Base-by-base conservation (phyloP, 2,888 invertebrate species). In the Chrysotoxum bicinctum region DNA sequence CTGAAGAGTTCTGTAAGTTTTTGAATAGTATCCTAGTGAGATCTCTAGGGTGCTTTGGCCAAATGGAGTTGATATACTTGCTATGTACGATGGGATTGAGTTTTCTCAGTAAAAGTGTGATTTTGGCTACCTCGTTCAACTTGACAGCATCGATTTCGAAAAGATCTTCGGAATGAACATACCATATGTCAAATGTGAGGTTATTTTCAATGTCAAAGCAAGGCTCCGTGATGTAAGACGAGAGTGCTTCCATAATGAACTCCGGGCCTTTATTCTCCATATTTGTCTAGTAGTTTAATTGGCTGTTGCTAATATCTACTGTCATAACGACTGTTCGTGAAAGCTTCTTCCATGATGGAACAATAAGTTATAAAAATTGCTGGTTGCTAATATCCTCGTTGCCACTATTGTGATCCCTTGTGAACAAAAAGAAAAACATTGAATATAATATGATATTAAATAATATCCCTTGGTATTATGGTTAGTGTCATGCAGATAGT, bases 1-100 rank as follows among this genome's bases (percentile, higher is more conserved):
- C 87, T 83, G 56, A 88, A 88, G 16, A 87, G 23, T 7, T 50
- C 40, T 6, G 56, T 83, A 3, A 87, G 74, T 21, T 69, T 83
- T 4, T 45, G 19, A 9, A 45, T 19, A 45, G 19, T 19, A 19
- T 19, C 45, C 19, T 45, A 3, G 19, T 1, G 8, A 16, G 40
- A 7, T 40, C 40, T 0, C n/a, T 7, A 40, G 40, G 40, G 40
- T 40, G 40, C 16, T 40, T 40, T 40, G 35, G 37, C n/a, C 14
- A 6, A 40, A 40, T 40, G 37, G 14, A 40, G 37, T 40, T 40
- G 37, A 40, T 40, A 40, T 40, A 40, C n/a, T 40, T 40, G 54
- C 77, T 68, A 56, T 84, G 81, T 50, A 66, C 84, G 9, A 48
- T 35, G 30, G 80, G 10, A 40, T 54, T 40, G 37, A 40, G 62